Conservation (phyloP, 2,888 invertebrate species). For the Homarus gammarus region DNA sequence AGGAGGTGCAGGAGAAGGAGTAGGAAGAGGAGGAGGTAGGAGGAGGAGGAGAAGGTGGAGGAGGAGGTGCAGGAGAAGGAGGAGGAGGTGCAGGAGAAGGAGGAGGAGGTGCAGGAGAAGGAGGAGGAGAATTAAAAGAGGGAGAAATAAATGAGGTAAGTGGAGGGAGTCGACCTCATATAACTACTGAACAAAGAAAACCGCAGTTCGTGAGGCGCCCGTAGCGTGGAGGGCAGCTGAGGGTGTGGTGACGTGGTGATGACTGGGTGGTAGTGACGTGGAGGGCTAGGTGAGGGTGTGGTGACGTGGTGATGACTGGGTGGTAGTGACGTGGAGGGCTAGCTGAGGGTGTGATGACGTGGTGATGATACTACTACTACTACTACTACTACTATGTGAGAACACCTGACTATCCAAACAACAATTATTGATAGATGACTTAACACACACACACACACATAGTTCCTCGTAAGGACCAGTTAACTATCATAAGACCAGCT, state of each 20-base stretch:
- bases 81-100: neutral
- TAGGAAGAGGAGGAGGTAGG: neutral
- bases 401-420: no score
- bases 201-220: neutral
- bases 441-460: no score
- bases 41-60: neutral
- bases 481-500: no score
- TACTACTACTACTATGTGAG: neutral
- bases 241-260: no score
- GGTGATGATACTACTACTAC: neutral
- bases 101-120: neutral
- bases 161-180: no score
- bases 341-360: neutral
- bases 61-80: neutral
- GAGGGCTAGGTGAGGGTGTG: no score
- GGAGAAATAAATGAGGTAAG: no score
- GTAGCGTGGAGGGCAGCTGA: neutral
- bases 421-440: no score
- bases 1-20: neutral
- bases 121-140: no score
- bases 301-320: no score
- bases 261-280: no score
- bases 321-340: neutral
- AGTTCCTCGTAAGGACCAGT: no score
- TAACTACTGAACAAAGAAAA: conserved; percentile 3